Percentiles rank a stretch among this genome's conserved stretches.
These are phyloP conservation scores for Cyprinella venusta DNA, from an alignment of 2,797 vertebrate genomes.

Conservation along the genomic window DNA sequence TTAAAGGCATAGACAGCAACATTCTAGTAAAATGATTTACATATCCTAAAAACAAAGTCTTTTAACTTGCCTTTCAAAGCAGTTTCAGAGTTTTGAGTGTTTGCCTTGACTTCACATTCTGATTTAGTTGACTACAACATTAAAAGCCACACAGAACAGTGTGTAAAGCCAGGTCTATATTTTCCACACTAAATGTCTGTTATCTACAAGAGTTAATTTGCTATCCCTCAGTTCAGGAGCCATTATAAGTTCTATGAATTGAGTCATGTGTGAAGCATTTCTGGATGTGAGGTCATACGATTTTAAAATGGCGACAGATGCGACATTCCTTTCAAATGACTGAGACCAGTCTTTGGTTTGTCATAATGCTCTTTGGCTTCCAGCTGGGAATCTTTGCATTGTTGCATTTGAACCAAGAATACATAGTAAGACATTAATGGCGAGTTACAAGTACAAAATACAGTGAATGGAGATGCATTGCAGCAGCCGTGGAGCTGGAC, in stretches of 20 bases:
- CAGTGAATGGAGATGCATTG: slow-evolving; percentile 18
- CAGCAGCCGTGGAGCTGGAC: slow-evolving; percentile 23
- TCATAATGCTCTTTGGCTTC: slow-evolving; percentile 31
- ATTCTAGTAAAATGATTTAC: slow-evolving; percentile 25
- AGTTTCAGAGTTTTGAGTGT: slow-evolving; percentile 10
- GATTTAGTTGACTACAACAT: slow-evolving; percentile 10
- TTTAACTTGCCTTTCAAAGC: slow-evolving; percentile 18
- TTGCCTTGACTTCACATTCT: slow-evolving; percentile 42
- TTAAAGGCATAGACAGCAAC: slow-evolving; percentile 8
- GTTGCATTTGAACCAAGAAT: slow-evolving; percentile 11
- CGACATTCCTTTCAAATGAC: slow-evolving; percentile 43
- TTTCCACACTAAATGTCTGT: slow-evolving; percentile 8
- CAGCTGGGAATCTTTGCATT: slow-evolving; percentile 24
- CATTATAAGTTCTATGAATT: neutral
- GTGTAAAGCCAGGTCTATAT: slow-evolving; percentile 12
- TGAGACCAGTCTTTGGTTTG: slow-evolving; percentile 19
- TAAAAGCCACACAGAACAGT: slow-evolving; percentile 4
- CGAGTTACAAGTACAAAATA: slow-evolving; percentile 22
- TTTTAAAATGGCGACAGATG: slow-evolving; percentile 22
- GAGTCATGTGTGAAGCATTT: slow-evolving; percentile 3
- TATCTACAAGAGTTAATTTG: slow-evolving; percentile 13
- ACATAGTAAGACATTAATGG: slow-evolving; percentile 16
- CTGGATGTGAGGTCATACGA: slow-evolving; percentile 13
- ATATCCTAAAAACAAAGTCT: neutral
- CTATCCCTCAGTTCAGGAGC: neutral